phyloP scores from a whole-genome alignment of 2,113 vertebrate species.

The Dromas ardeola region DNA sequence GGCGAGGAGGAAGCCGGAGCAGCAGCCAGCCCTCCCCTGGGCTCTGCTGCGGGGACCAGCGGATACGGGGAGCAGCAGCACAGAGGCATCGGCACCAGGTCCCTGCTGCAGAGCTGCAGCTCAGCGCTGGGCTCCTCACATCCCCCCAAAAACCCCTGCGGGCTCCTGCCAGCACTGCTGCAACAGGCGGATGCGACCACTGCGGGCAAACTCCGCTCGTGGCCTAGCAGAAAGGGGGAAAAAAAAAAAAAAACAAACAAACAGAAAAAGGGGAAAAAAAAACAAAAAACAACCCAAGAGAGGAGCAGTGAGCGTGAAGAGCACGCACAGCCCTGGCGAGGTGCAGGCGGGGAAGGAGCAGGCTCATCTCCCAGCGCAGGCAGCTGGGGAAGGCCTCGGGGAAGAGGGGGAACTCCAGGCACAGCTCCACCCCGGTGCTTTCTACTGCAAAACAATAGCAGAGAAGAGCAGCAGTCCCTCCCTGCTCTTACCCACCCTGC shows the following conservation, averaged over 20 bases:
- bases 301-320: not conserved
- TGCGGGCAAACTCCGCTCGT: not conserved
- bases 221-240: not conserved
- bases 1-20: not conserved
- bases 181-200: not conserved
- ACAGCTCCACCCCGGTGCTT: constrained; percentile 13
- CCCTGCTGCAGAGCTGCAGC: not conserved
- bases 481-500: constrained; percentile 44
- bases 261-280: rapidly evolving
- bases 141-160: not conserved
- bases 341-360: not conserved
- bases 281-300: not conserved
- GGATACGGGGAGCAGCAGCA: not conserved
- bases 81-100: not conserved
- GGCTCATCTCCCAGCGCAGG: not conserved
- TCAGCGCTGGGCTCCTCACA: rapidly evolving
- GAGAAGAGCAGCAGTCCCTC: constrained; percentile 42
- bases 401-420: constrained; percentile 25
- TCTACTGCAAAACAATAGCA: constrained; percentile 19
- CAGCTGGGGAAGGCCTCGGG: not conserved
- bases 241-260: too few relatives aligned
- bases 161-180: not conserved
- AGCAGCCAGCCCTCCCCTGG: not conserved
- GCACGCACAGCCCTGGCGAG: not conserved
- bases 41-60: not conserved